Evolutionary conservation across 2,113 vertebrate genomes (phyloP), one percentile per base, ranked within the genome.

Genomic region (Bubo blakistoni): DNA sequence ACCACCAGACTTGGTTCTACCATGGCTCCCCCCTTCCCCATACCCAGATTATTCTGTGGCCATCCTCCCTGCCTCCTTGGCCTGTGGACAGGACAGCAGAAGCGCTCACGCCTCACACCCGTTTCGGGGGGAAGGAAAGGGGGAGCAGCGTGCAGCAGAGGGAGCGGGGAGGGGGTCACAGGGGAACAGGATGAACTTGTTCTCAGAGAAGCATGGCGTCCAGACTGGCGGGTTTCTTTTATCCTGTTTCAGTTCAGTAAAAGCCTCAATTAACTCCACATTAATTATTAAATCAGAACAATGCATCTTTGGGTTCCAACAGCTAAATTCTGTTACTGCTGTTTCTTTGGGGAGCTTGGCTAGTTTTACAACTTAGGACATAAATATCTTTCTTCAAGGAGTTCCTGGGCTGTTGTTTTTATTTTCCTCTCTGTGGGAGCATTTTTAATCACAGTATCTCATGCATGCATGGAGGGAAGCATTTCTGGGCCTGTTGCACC

Each of bases 271-370:
- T 97, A 98, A 94, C 94, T 96, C 88, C 83, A 79, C 96, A 96
- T 98, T 94, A 97, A 97, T 98, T 97, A 97, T 97, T 98, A 97
- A 98, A 97, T 92, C 92, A 92, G 96, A 97, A 97, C 95, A 96
- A 96, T 93, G 94, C 26, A 2, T 87, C 94, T 96, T 94, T 87
- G 89, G 94, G 96, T 96, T 96, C 95, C 94, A 96, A 80, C 92
- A 93, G 96, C 81, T 91, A 94, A 95, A 95, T 96, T 96, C 81
- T 86, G 86, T 93, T 86, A 78, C 76, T 62, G 88, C 65, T 51
- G 65, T 61, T 92, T 78, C 90, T 95, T 86, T 85, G 80, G 88
- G 83, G 89, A 96, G 61, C 72, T 72, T 71, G 86, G 65, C 73
- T 78, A 77, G 13, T 94, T 93, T 95, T 94, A 83, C 80, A 76